A percentile compares a stretch with the other conserved stretches of the same genome.
phyloP scores from a whole-genome alignment of 1,140 invertebrate genomes.

The Trichonephila clavipes region DNA sequence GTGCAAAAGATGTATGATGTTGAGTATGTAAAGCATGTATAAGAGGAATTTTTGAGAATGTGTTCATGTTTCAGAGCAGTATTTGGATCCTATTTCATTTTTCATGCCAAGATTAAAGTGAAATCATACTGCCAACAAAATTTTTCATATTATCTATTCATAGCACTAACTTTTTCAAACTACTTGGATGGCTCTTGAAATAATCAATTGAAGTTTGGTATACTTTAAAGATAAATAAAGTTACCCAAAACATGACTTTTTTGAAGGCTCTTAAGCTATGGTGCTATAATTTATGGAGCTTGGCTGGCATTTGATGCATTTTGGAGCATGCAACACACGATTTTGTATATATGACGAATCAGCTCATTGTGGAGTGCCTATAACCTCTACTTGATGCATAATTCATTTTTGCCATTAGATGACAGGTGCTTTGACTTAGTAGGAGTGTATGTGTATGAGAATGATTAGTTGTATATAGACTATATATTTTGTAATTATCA shows the following conservation, averaged over 20 bases:
- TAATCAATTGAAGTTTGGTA: conserved; percentile 15
- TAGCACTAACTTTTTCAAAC: conserved; percentile 2
- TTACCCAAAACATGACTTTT: conserved; percentile 35
- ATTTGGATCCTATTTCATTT: conserved; percentile 7
- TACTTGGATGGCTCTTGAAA: conserved; percentile 33
- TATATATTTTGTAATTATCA: conserved; percentile 72
- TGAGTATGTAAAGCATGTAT: conserved; percentile 10
- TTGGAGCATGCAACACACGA: conserved; percentile 21
- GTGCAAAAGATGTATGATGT: conserved; percentile 14
- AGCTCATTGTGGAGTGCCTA: conserved; percentile 72
- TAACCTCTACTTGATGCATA: conserved; percentile 68
- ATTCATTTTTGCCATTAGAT: conserved; percentile 70
- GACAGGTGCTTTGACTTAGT: conserved; percentile 64
- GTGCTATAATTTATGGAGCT: conserved; percentile 74
- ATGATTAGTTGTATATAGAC: conserved; percentile 62
- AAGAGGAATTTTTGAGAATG: neutral
- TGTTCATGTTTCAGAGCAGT: neutral
- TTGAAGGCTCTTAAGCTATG: conserved; percentile 70
- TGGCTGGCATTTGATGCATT: conserved; percentile 69
- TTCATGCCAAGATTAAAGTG: conserved; percentile 22
- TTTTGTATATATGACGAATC: conserved; percentile 50
- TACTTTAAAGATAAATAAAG: neutral
- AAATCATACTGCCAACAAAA: conserved; percentile 35
- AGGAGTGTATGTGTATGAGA: conserved; percentile 57
- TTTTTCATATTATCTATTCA: conserved; percentile 43